Evolutionary conservation across 35 echinoderm and acorn worm genomes (phyloP).

Genomic region (Ptychodera flava): DNA sequence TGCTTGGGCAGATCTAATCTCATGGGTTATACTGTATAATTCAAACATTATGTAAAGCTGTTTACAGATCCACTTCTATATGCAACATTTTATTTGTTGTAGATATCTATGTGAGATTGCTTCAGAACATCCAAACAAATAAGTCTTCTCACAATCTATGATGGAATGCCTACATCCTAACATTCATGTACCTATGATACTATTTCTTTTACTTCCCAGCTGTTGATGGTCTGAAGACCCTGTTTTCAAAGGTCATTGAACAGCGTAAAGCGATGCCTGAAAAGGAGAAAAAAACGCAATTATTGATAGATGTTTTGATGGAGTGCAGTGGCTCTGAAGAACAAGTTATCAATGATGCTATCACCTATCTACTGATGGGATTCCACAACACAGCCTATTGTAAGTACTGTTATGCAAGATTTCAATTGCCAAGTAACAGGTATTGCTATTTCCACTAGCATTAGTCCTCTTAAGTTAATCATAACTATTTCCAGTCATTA

Average conservation of each 20-base stretch:
- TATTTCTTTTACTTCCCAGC: no score
- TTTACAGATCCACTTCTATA: neutral
- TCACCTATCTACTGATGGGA: neutral
- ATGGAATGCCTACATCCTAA: neutral
- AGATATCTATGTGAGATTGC: no score
- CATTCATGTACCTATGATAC: no score
- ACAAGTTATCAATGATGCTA: neutral
- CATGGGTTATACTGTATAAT: no score
- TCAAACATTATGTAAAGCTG: neutral
- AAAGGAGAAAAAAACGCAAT: neutral
- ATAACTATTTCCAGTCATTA: no score
- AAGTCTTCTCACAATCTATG: no score
- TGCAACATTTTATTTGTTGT: no score
- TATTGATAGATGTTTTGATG: neutral
- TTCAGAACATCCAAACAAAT: no score
- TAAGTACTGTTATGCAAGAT: neutral
- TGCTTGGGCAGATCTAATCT: no score
- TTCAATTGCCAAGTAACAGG: no score
- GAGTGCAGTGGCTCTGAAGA: neutral
- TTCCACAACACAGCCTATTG: neutral
- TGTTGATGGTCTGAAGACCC: neutral
- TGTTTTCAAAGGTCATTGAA: neutral
- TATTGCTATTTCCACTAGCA: no score
- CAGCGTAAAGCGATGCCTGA: neutral
- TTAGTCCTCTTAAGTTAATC: no score